Percentiles rank a stretch among this genome's conserved stretches.
phyloP scores from a whole-genome alignment of 2,113 vertebrate genomes.

The Pavo muticus region DNA sequence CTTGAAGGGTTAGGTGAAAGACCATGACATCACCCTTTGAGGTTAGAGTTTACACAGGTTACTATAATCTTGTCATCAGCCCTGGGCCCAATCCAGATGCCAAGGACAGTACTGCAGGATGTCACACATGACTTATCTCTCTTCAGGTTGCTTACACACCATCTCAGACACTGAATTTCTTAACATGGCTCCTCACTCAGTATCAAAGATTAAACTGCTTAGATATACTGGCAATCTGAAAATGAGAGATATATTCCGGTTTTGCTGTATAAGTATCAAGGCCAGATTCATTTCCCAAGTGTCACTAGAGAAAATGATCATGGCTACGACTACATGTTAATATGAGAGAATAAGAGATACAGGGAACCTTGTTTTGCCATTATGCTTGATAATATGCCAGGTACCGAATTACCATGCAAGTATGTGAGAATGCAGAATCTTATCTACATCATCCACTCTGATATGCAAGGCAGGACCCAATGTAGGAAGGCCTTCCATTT shows the following conservation, averaged over 20 bases:
- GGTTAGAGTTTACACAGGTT: background rate
- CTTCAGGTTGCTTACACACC: background rate
- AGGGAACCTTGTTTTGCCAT: background rate
- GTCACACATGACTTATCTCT: background rate
- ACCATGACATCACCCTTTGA: background rate
- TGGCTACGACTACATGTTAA: background rate
- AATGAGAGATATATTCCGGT: background rate
- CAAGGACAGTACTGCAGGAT: background rate
- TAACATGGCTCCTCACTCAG: background rate
- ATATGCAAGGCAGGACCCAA: background rate
- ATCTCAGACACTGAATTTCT: background rate
- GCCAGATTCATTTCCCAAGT: background rate
- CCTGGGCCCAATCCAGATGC: background rate
- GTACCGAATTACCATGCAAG: background rate
- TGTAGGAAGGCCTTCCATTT: background rate
- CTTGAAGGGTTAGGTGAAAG: background rate
- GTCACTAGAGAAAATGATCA: background rate
- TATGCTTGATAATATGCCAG: background rate
- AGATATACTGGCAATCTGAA: background rate
- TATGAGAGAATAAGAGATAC: background rate
- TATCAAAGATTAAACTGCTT: background rate
- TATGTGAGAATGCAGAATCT: background rate
- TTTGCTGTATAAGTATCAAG: background rate
- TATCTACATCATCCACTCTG: background rate
- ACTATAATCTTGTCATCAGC: background rate